phyloP scores from a whole-genome alignment of 2,113 vertebrate species.

The Centropus bengalensis region DNA sequence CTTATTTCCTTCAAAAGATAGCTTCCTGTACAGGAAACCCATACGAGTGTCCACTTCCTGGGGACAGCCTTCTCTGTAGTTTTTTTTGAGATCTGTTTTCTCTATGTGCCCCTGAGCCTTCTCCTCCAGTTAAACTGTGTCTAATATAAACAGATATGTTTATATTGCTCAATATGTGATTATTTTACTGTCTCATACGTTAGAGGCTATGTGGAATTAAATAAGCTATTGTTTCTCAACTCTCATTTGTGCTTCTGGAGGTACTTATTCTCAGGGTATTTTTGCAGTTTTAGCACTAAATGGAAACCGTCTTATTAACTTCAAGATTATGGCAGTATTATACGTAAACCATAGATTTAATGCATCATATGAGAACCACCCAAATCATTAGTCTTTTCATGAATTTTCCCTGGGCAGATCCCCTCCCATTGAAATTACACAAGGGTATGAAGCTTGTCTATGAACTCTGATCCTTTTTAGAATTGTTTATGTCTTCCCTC shows the following conservation, averaged over 20 bases:
- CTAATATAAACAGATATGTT: background rate
- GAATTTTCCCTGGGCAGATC: background rate
- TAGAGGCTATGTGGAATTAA: background rate
- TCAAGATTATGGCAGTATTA: background rate
- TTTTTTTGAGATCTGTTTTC: background rate
- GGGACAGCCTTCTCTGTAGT: background rate
- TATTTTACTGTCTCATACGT: background rate
- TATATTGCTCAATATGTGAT: background rate
- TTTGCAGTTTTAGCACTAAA: slow-evolving; percentile 2
- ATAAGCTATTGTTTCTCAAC: background rate
- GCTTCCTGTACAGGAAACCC: background rate
- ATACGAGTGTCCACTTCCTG: background rate
- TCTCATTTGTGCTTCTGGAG: background rate
- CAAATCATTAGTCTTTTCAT: background rate
- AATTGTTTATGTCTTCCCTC: background rate
- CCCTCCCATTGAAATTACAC: background rate
- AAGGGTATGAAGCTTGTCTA: background rate
- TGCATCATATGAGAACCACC: background rate
- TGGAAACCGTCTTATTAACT: background rate
- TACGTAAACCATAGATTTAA: background rate
- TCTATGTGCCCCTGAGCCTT: background rate
- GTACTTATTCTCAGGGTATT: background rate
- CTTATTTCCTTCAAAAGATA: background rate
- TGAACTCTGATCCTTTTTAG: background rate
- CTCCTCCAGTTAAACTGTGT: background rate